Percentiles rank a stretch among this genome's conserved stretches.
These are phyloP conservation scores for Epinephelus lanceolatus DNA, from an alignment of 2,113 vertebrate species.

Conservation along the genomic window DNA sequence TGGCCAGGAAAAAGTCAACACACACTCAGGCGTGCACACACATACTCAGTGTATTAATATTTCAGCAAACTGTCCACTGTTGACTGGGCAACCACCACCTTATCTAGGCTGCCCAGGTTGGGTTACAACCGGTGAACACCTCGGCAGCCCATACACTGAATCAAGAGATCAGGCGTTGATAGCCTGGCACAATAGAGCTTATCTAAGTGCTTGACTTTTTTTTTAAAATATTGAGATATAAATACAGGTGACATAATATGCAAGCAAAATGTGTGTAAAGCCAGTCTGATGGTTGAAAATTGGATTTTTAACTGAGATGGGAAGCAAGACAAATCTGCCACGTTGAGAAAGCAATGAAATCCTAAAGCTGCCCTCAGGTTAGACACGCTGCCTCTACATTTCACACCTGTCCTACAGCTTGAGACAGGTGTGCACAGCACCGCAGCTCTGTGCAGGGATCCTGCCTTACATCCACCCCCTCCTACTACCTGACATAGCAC, in stretches of 20 bases:
- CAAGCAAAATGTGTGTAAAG: background rate
- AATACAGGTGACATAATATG: background rate
- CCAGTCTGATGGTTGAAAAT: background rate
- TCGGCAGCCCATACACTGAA: constrained; percentile 49
- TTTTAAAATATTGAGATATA: background rate
- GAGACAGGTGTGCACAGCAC: constrained; percentile 31
- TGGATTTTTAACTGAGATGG: background rate
- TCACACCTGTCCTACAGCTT: constrained; percentile 54
- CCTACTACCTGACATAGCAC: background rate
- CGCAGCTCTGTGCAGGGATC: background rate
- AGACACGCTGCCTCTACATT: constrained; percentile 44
- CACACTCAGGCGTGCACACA: constrained; percentile 15
- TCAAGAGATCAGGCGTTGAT: constrained; percentile 57
- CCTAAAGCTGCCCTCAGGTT: constrained; percentile 4
- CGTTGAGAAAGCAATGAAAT: background rate
- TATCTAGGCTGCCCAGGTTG: constrained; percentile 76
- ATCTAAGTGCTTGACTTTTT: background rate
- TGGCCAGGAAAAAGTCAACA: constrained; percentile 49
- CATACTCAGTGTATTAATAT: constrained; percentile 78
- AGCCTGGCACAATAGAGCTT: background rate
- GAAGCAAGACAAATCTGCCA: constrained; percentile 2
- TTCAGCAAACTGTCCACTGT: constrained; percentile 78
- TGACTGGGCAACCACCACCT: constrained; percentile 82
- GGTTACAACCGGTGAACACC: constrained; percentile 71
- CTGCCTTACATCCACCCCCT: background rate